A percentile compares a stretch with the other conserved stretches of the same genome.
Evolutionary conservation across 2,888 invertebrate species (phyloP).

Genomic region (Ormyrus labotus): DNA sequence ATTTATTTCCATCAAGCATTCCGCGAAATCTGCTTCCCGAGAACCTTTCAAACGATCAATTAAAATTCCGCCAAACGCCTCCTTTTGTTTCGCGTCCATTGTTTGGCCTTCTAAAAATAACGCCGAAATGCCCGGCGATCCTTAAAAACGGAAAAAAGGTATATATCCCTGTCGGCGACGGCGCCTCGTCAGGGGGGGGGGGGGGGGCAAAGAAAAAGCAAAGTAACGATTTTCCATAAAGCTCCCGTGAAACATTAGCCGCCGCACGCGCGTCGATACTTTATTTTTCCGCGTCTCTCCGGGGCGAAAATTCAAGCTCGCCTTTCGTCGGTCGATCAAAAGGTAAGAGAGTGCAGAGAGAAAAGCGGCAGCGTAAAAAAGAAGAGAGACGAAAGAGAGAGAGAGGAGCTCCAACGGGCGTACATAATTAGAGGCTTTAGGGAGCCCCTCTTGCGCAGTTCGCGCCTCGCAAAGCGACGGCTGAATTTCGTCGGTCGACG

Average conservation of each 20-base stretch:
- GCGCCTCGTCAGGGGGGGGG: background rate
- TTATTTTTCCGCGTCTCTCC: background rate
- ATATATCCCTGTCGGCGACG: background rate
- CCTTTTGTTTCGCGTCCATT: too few species aligned
- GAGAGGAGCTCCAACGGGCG: slow-evolving; percentile 4
- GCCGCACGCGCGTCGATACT: background rate
- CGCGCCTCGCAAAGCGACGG: slow-evolving; percentile 21
- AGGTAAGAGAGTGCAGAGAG: background rate
- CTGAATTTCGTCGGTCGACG: background rate
- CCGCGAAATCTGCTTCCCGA: too few species aligned
- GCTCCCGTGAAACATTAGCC: slow-evolving; percentile 20
- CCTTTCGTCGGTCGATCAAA: background rate
- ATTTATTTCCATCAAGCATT: too few species aligned
- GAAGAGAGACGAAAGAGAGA: background rate
- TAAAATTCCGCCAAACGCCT: too few species aligned
- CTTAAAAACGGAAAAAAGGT: background rate
- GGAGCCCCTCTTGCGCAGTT: background rate
- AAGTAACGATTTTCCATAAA: slow-evolving; percentile 47
- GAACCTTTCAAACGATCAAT: too few species aligned
- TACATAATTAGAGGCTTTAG: slow-evolving; percentile 28
- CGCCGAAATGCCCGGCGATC: background rate
- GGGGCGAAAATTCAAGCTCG: too few species aligned
- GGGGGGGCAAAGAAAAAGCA: background rate
- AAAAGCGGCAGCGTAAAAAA: slow-evolving; percentile 3
- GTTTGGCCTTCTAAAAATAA: background rate